Conservation (phyloP, 2,888 invertebrate species). For the Pheosia gnoma region DNA sequence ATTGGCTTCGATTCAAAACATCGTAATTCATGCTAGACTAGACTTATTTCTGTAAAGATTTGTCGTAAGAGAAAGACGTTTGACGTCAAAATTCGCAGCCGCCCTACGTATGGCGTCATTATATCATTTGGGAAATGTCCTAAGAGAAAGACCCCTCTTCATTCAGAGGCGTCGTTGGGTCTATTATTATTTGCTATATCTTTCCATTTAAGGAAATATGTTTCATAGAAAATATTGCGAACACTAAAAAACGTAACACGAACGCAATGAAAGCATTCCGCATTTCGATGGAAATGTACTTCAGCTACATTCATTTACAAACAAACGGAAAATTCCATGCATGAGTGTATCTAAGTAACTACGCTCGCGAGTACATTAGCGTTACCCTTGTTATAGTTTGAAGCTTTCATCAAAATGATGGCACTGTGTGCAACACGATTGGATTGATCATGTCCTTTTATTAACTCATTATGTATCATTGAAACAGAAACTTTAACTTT, state of each 20-base stretch:
- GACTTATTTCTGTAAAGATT: slow-evolving; percentile 21
- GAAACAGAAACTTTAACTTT: background rate
- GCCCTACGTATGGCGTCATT: slow-evolving; percentile 9
- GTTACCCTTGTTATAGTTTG: slow-evolving; percentile 15
- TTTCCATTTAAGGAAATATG: no score
- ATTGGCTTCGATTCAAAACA: slow-evolving; percentile 32
- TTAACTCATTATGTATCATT: background rate
- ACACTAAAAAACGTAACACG: background rate
- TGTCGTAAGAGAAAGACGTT: slow-evolving; percentile 9
- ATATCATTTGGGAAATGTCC: no score
- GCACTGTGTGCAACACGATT: background rate
- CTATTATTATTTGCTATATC: no score
- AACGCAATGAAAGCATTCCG: slow-evolving; percentile 3
- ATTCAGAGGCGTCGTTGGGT: no score
- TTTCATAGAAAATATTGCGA: no score
- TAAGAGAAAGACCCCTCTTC: no score
- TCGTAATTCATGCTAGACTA: slow-evolving; percentile 2
- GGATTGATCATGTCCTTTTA: background rate
- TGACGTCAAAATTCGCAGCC: slow-evolving; percentile 21
- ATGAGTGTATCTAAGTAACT: slow-evolving; percentile 11
- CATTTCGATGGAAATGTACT: slow-evolving; percentile 17
- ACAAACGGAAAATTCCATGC: slow-evolving; percentile 29
- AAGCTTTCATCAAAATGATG: slow-evolving; percentile 19
- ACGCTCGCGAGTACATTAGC: slow-evolving; percentile 10
- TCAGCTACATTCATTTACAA: slow-evolving; percentile 15